Evolutionary conservation across 2,888 invertebrate species (phyloP), one percentile per base, ranked within the genome.

Genomic region (Altica lythri): DNA sequence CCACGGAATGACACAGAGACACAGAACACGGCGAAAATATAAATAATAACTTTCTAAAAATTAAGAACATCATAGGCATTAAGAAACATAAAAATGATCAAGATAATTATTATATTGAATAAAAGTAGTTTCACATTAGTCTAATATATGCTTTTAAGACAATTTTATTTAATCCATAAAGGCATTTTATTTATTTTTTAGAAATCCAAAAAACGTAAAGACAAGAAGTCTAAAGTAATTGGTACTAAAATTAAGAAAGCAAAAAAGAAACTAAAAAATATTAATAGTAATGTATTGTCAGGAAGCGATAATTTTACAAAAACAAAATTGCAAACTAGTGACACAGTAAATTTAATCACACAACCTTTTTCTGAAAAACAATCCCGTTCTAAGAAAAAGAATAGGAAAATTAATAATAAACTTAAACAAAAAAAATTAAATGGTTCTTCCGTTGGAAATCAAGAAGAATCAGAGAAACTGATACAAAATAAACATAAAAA

Each of bases 331-430:
- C 12, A 22, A 6, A 18, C 16, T 14, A 27, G 9, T 37, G 16
- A 45, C 27, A 37, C 14, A 32, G 34, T 17, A 10, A 42, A 16
- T 34, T 29, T 40, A 16, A 46, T 30, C 2, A 32, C 10, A 16
- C 13, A 22, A 53, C 10, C 29, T 30, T 46, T 9, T 30, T 8
- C 44, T 12, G n/a, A 18, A 38, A 51, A 46, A 32, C 10, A 17
- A 46, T 29, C 34, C 45, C 3, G 13, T n/a, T 45, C 2, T 43
- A 49, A 43, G 50, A 44, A 53, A 51, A 66, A 62, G 60, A 59
- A 63, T 30, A 69, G 72, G 12, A 49, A 55, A 32, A 19, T 60
- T 75, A 75, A 63, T 65, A 73, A 46, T 69, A 65, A 58, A 44
- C 75, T 4, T 74, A 65, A 43, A 62, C 67, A 30, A 53, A 13